Base-by-base conservation (phyloP, 92 coral and sea anemone species). In the Actinernus sp. region DNA sequence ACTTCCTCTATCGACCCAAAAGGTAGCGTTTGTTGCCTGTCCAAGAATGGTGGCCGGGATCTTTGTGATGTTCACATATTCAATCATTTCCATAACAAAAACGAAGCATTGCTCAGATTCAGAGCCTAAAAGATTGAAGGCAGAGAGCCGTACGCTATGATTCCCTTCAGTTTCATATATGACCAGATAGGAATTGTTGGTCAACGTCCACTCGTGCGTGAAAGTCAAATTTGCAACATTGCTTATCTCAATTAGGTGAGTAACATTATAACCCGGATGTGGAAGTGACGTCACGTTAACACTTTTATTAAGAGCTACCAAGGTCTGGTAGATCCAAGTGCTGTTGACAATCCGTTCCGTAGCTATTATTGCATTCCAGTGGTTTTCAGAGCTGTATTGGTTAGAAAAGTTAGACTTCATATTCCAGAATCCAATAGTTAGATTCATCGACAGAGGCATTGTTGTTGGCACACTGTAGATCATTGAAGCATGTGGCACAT, bases 1-100 rank as follows among this genome's bases (percentile, higher is more conserved):
- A 3, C 79, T 68, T 24, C 97, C 97, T 14, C 79, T 68, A 49
- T 58, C 65, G 27, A 88, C 74, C 40, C 66, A 58, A 92, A 92
- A 92, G 13, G 71, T 61, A 8, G 87, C 74, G 13, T 65, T 50
- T 7, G 91, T 79, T 21, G 50, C 25, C 9, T 46, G 43, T 0
- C 73, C 63, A 13, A 78, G 45, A 2, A 28, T 23, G 5, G 83
- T 62, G 3, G 82, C 44, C 8, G 68, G 31, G 9, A 67, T 10
- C 3, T 58, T 29, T 26, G 52, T 27, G 24, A 87, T 24, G 11
- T 66, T 65, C 26, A 88, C 69, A 10, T 55, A 65, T 23, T 61
- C 34, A 17, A 92, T 65, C 3, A 46, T 46, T 28, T 73, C 72
- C 23, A 51, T 44, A 8, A 83, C 80, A 1, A 19, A 7, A 1